Percentiles rank a stretch among this genome's conserved stretches.
These are phyloP conservation scores for Nematostella vectensis DNA, from an alignment of 92 coral and sea anemone genomes.

Conservation along the genomic window DNA sequence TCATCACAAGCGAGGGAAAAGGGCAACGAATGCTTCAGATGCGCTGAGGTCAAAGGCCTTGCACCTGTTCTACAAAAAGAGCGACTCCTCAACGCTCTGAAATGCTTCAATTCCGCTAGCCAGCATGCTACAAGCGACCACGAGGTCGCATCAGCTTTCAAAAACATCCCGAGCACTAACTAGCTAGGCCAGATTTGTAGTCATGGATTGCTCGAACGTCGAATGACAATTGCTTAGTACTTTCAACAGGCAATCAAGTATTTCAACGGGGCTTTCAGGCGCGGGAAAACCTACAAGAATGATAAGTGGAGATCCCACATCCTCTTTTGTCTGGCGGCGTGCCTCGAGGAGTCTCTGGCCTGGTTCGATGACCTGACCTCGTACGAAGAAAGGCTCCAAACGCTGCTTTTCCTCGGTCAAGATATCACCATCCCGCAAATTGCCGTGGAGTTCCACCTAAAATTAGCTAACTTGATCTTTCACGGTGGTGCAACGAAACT, in stretches of 20 bases:
- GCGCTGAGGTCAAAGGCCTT: conserved; percentile 15
- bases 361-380: conserved; percentile 26
- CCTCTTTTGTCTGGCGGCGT: conserved; percentile 30
- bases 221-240: conserved; percentile 31
- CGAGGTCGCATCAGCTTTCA: conserved; percentile 56
- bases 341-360: conserved; percentile 46
- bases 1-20: conserved; percentile 13
- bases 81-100: conserved; percentile 27
- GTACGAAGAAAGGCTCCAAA: conserved; percentile 28
- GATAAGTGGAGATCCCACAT: conserved; percentile 53
- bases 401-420: conserved; percentile 23
- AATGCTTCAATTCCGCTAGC: conserved; percentile 23
- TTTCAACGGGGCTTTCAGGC: conserved; percentile 29
- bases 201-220: conserved; percentile 29
- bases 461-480: conserved; percentile 43
- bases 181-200: conserved; percentile 31
- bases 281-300: conserved; percentile 41
- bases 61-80: conserved; percentile 20
- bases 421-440: conserved; percentile 10
- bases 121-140: conserved; percentile 15
- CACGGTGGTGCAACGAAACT: conserved; percentile 68
- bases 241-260: conserved; percentile 61
- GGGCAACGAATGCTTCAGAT: conserved; percentile 22
- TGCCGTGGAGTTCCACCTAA: conserved; percentile 31
- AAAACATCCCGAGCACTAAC: conserved; percentile 72